Conservation (phyloP, 2,113 vertebrate genomes). For the Peromyscus maniculatus region DNA sequence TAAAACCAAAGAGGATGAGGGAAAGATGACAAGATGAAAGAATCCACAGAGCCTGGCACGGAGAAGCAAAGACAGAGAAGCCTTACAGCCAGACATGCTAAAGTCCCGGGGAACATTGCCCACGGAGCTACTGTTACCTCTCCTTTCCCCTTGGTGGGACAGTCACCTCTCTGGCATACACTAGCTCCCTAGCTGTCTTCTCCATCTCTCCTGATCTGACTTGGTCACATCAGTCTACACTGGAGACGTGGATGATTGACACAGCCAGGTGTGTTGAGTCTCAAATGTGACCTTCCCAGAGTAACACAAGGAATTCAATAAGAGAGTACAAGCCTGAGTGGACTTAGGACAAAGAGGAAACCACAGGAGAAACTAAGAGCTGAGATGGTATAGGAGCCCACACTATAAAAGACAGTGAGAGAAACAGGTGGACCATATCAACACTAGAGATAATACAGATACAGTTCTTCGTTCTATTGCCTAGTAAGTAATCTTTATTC, state of each 20-base stretch:
- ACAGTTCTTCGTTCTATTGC: not conserved
- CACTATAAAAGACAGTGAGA: not conserved
- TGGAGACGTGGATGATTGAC: not conserved
- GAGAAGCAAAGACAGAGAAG: not conserved
- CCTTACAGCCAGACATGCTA: not conserved
- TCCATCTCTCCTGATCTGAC: not conserved
- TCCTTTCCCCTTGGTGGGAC: not conserved
- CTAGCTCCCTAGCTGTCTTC: not conserved
- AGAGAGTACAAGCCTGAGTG: not conserved
- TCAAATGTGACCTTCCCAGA: not conserved
- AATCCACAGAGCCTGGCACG: not conserved
- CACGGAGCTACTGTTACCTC: not conserved
- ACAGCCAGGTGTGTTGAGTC: not conserved
- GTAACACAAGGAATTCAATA: not conserved
- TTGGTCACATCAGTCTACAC: not conserved
- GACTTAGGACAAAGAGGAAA: not conserved
- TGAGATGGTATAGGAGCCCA: not conserved
- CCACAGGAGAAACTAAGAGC: rapidly evolving
- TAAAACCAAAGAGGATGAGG: not conserved
- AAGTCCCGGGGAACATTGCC: not conserved
- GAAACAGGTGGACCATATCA: not conserved
- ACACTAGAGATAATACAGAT: not conserved
- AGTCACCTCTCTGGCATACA: not conserved
- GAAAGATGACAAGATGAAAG: not conserved
- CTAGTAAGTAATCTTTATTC: constrained; percentile 5